phyloP scores from a whole-genome alignment of 2,113 vertebrate genomes.

The Morphnarchus princeps region DNA sequence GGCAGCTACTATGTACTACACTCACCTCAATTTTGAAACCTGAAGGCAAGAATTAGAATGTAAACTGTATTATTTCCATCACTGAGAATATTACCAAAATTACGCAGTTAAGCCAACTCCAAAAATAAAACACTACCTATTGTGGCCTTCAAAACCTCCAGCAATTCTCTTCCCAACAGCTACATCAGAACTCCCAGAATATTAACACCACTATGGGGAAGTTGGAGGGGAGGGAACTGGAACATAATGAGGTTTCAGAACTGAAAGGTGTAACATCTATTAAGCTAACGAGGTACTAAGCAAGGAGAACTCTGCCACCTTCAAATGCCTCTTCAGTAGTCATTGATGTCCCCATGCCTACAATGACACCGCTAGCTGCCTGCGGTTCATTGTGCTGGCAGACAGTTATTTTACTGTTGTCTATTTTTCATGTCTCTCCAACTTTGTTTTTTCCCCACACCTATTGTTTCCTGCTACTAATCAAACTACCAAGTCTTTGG shows the following conservation, averaged over 20 bases:
- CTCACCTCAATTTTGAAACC: not conserved
- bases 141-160: not conserved
- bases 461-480: not conserved
- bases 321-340: not conserved
- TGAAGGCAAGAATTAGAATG: not conserved
- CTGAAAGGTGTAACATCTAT: not conserved
- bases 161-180: not conserved
- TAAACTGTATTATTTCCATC: not conserved
- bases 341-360: not conserved
- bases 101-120: not conserved
- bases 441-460: not conserved
- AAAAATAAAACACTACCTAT: not conserved
- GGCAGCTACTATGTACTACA: not conserved
- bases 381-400: rapidly evolving
- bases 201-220: no score
- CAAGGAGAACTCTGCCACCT: not conserved
- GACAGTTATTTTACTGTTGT: no score
- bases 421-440: not conserved
- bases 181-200: rapidly evolving
- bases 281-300: rapidly evolving
- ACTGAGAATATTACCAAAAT: not conserved
- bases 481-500: not conserved
- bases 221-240: rapidly evolving
- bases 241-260: not conserved
- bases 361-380: not conserved